These are phyloP conservation scores for Stegostoma tigrinum DNA, from an alignment of 2,113 vertebrate species.

Conservation along the genomic window DNA sequence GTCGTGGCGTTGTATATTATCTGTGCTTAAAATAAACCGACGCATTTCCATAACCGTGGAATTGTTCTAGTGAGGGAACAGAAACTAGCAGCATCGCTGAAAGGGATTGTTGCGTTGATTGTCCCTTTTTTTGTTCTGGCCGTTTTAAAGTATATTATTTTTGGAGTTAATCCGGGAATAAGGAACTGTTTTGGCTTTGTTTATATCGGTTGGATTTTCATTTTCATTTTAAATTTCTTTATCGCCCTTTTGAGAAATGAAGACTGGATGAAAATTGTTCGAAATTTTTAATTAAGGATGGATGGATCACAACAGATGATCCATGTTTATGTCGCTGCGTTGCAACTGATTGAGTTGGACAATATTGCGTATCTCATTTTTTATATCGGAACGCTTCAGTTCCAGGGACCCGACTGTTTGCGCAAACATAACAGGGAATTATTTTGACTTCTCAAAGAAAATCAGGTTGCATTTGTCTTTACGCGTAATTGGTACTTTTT, in stretches of 20 bases:
- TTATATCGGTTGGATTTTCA: not conserved
- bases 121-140: not conserved
- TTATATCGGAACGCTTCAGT: slow-evolving; percentile 19
- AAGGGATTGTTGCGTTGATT: slow-evolving; percentile 15
- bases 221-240: slow-evolving; percentile 15
- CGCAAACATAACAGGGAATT: slow-evolving; percentile 1
- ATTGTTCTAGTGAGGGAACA: not conserved
- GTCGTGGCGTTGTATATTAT: slow-evolving; percentile 20
- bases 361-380: not conserved
- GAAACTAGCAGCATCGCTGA: not conserved
- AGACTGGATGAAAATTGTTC: slow-evolving; percentile 28
- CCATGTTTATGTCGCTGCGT: slow-evolving; percentile 26
- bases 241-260: not conserved
- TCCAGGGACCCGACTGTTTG: slow-evolving; percentile 23
- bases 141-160: not conserved
- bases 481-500: slow-evolving; percentile 7
- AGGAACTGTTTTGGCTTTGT: not conserved
- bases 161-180: not conserved
- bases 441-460: slow-evolving; percentile 17
- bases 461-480: not conserved
- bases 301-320: slow-evolving; percentile 27
- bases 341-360: slow-evolving; percentile 22
- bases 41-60: not conserved
- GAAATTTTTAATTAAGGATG: slow-evolving; percentile 25
- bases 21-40: not conserved